phyloP scores from a whole-genome alignment of 1,140 invertebrate species.

The Drosophila bifasciata region DNA sequence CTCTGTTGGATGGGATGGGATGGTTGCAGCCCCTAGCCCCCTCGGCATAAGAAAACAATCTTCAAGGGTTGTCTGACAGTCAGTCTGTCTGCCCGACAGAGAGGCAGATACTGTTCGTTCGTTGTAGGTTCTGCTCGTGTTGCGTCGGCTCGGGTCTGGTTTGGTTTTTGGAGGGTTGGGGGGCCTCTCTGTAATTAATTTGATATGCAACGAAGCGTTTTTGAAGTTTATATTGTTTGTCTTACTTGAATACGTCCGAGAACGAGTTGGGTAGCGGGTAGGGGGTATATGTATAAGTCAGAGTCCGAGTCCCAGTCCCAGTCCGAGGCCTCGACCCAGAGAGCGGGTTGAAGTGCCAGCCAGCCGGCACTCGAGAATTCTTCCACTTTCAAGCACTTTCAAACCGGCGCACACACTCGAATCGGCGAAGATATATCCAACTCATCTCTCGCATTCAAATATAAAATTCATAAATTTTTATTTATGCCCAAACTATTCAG shows the following conservation, averaged over 20 bases:
- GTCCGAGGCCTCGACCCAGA: conserved; percentile 55
- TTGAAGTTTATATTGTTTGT: conserved; percentile 82
- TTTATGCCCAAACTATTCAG: conserved; percentile 56
- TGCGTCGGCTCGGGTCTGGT: neutral
- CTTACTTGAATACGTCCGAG: conserved; percentile 61
- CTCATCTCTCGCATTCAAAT: conserved; percentile 44
- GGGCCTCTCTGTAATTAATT: conserved; percentile 74
- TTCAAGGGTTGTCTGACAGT: conserved; percentile 76
- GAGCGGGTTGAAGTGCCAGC: conserved; percentile 55
- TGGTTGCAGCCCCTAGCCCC: conserved; percentile 58
- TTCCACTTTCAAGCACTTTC: conserved; percentile 22
- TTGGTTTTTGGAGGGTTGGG: conserved; percentile 48
- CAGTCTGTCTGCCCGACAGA: conserved; percentile 30
- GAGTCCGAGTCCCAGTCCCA: conserved; percentile 45
- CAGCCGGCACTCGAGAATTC: conserved; percentile 49
- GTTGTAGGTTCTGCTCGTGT: conserved; percentile 1
- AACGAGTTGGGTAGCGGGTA: conserved; percentile 1
- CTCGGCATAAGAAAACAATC: conserved; percentile 74
- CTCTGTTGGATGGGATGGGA: conserved; percentile 1
- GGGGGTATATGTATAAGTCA: conserved; percentile 18
- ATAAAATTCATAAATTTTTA: conserved; percentile 74
- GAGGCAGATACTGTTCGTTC: conserved; percentile 20
- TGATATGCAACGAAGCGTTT: conserved; percentile 82
- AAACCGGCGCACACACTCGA: neutral
- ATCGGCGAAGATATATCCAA: conserved; percentile 6